Percentiles rank a stretch among this genome's conserved stretches.
Evolutionary conservation across 2,888 invertebrate genomes (phyloP).

Genomic region (Metellina segmentata): DNA sequence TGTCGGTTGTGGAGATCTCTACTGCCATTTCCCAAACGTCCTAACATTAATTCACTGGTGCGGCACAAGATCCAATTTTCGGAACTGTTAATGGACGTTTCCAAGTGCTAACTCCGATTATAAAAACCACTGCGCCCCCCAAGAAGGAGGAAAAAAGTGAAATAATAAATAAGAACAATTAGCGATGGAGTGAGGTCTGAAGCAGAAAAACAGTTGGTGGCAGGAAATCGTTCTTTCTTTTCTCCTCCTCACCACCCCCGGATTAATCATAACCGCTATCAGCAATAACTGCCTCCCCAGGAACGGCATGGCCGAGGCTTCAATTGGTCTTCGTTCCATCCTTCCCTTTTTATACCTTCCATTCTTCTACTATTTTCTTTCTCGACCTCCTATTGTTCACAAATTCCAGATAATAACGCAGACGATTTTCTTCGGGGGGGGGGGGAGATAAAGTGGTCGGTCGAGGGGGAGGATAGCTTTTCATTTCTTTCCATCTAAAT

Average conservation of each 20-base stretch:
- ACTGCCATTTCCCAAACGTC: slow-evolving; percentile 44
- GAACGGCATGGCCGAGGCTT: slow-evolving; percentile 21
- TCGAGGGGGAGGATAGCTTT: slow-evolving; percentile 36
- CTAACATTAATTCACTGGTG: slow-evolving; percentile 40
- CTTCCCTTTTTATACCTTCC: background rate
- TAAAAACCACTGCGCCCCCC: slow-evolving; percentile 11
- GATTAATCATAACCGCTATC: slow-evolving; percentile 71
- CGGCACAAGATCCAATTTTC: slow-evolving; percentile 44
- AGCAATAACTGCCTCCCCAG: slow-evolving; percentile 52
- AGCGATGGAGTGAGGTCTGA: slow-evolving; percentile 25
- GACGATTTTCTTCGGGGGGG: slow-evolving; percentile 65
- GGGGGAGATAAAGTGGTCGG: background rate
- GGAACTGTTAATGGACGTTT: slow-evolving; percentile 51
- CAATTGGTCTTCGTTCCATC: slow-evolving; percentile 37
- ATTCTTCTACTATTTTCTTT: slow-evolving; percentile 32
- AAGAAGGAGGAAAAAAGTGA: slow-evolving; percentile 35
- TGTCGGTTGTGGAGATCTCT: background rate
- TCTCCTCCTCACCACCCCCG: slow-evolving; percentile 8
- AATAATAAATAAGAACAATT: slow-evolving; percentile 63
- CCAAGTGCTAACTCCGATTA: slow-evolving; percentile 6
- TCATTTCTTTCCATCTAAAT: slow-evolving; percentile 60
- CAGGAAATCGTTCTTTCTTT: slow-evolving; percentile 33
- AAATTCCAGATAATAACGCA: slow-evolving; percentile 71
- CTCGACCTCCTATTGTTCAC: slow-evolving; percentile 61
- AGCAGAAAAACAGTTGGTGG: slow-evolving; percentile 30